phyloP scores from a whole-genome alignment of 2,888 invertebrate species.

The Zeuzera pyrina region DNA sequence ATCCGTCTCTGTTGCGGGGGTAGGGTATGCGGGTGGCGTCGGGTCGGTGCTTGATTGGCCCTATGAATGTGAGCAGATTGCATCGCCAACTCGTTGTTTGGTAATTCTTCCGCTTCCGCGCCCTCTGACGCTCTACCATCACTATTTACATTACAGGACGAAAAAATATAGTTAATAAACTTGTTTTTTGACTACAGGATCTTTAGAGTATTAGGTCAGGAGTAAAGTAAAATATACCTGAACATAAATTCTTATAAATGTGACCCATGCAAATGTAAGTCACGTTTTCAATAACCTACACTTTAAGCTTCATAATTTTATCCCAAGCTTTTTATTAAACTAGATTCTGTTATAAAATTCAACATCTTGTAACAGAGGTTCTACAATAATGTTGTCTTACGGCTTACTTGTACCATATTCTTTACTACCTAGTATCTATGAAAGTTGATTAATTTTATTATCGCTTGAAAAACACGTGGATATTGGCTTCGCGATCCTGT shows the following conservation, averaged over 20 bases:
- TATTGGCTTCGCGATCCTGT: too few relatives aligned
- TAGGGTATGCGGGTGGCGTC: slow-evolving; percentile 37
- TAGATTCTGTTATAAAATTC: slow-evolving; percentile 14
- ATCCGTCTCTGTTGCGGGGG: slow-evolving; percentile 41
- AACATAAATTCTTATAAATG: too few relatives aligned
- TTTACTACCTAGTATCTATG: too few relatives aligned
- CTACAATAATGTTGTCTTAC: too few relatives aligned
- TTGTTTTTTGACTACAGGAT: too few relatives aligned
- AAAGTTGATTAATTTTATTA: too few relatives aligned
- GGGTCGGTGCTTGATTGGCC: slow-evolving; percentile 68
- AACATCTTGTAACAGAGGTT: neutral
- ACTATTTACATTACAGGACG: too few relatives aligned
- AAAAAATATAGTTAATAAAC: too few relatives aligned
- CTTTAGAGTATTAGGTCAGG: too few relatives aligned
- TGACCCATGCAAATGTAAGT: slow-evolving; percentile 60
- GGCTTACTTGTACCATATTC: too few relatives aligned
- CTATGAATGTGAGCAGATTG: slow-evolving; percentile 71
- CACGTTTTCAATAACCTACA: slow-evolving; percentile 73
- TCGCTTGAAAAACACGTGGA: too few relatives aligned
- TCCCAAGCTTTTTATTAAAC: slow-evolving; percentile 64
- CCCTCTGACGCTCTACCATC: slow-evolving; percentile 25
- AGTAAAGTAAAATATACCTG: too few relatives aligned
- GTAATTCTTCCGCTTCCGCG: slow-evolving; percentile 20
- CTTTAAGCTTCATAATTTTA: slow-evolving; percentile 72
- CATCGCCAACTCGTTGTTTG: slow-evolving; percentile 28